Evolutionary conservation across 2,113 vertebrate genomes (phyloP), one percentile per base, ranked within the genome.

Genomic region (Macrotis lagotis): DNA sequence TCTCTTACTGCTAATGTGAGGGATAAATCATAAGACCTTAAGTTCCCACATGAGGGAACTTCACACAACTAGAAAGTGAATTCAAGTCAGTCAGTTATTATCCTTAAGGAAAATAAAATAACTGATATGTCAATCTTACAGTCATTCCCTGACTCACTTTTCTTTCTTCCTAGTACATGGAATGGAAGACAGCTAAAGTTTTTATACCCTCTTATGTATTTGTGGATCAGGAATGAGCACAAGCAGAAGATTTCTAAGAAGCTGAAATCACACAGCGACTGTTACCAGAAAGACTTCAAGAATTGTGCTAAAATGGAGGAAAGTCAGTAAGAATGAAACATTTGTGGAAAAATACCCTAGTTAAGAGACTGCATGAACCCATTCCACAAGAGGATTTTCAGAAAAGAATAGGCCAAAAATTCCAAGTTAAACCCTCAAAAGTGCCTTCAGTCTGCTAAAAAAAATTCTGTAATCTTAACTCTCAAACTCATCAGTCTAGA

Each of bases 101-200:
- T 50, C 28, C 51, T 95, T 51, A 88, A 96, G 31, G 25, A 12
- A 91, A 48, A 50, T 91, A 92, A 83, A 91, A 92, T 93, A 93
- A 66, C 74, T 94, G 55, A 96, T n/a, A 88, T 88, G 47, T 22
- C 28, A 49, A 25, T 91, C 50, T 95, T 93, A 94, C 90, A 44
- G 28, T 96, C 31, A 91, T 95, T 95, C n/a, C 93, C 95, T 97
- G 93, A 96, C 94, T 90, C 90, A 53, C 83, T 95, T 96, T 96
- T 96, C 59, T 96, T 96, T 96, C 91, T 95, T 95, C 94, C 47
- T 95, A 97, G 96, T 90, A 91, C 92, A 90, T 93, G 94, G 89
- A 96, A 92, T 96, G 94, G 89, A 96, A 74, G 90, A 50, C 94
- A 74, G 26, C 92, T 88, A 93, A 93, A 94, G 14, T 94, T 95